Conservation (phyloP, 30 jellyfish, hydroid and myxozoan genomes). For the Hydra vulgaris region DNA sequence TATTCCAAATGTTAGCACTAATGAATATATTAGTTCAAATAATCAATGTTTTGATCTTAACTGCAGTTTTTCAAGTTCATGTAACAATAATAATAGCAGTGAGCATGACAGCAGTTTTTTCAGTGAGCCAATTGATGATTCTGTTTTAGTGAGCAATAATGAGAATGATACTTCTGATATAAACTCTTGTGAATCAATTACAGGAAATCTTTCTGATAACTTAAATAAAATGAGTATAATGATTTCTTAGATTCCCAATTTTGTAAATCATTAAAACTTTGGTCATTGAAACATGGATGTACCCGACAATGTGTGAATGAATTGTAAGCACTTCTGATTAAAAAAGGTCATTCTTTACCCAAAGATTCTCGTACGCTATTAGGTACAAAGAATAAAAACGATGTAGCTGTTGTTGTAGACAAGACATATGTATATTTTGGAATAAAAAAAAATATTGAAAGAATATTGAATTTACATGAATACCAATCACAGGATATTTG, state of each 20-base stretch:
- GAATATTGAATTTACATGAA: neutral
- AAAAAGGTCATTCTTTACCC: constrained; percentile 1
- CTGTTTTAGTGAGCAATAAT: neutral
- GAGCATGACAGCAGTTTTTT: neutral
- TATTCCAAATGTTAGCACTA: no score
- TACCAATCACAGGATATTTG: neutral
- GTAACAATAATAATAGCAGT: neutral
- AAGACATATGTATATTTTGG: constrained; percentile 1
- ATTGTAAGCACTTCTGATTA: neutral
- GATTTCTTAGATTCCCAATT: neutral
- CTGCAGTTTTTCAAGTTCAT: neutral
- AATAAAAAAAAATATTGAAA: neutral
- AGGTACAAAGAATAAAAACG: neutral
- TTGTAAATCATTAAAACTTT: neutral
- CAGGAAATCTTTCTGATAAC: neutral
- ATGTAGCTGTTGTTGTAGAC: neutral
- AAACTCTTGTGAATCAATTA: neutral
- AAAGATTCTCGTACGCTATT: constrained; percentile 12
- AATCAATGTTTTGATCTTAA: neutral
- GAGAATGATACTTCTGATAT: neutral
- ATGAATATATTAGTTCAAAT: neutral
- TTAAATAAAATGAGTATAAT: neutral
- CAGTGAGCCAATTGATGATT: neutral
- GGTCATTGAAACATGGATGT: neutral
- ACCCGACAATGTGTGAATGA: neutral